Evolutionary conservation across 2,113 vertebrate genomes (phyloP).

Genomic region (Myodes glareolus): DNA sequence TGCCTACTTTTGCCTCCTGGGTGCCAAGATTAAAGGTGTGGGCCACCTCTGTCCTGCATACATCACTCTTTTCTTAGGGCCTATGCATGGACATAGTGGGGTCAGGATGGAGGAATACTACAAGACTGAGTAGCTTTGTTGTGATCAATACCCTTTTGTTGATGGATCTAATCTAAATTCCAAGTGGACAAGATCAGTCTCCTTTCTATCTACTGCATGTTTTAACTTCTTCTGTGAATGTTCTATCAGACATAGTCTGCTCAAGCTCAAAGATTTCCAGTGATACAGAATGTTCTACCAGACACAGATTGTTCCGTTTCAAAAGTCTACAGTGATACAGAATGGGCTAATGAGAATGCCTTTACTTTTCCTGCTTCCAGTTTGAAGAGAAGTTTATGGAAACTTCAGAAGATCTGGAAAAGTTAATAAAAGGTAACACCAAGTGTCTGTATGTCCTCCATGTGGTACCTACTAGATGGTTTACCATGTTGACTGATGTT

Average conservation of each 20-base stretch:
- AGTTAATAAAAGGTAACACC: constrained; percentile 59
- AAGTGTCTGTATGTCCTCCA: not conserved
- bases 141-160: too few species aligned
- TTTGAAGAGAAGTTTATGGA: constrained; percentile 72
- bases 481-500: too few species aligned
- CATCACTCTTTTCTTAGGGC: too few species aligned
- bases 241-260: too few species aligned
- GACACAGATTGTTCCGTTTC: not conserved
- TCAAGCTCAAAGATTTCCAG: too few species aligned
- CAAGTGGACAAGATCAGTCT: fast-evolving
- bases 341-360: not conserved
- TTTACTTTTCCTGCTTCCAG: constrained; percentile 47
- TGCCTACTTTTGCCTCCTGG: too few species aligned
- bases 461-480: fast-evolving
- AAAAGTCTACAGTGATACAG: not conserved
- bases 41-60: too few species aligned
- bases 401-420: constrained; percentile 31
- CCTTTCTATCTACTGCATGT: not conserved
- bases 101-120: too few species aligned
- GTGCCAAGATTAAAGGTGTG: too few species aligned
- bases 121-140: too few species aligned
- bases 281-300: too few species aligned
- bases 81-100: too few species aligned
- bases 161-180: not conserved
- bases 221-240: not conserved